These are phyloP conservation scores for Hylomyscus alleni DNA, from an alignment of 2,797 vertebrate species.

Conservation along the genomic window DNA sequence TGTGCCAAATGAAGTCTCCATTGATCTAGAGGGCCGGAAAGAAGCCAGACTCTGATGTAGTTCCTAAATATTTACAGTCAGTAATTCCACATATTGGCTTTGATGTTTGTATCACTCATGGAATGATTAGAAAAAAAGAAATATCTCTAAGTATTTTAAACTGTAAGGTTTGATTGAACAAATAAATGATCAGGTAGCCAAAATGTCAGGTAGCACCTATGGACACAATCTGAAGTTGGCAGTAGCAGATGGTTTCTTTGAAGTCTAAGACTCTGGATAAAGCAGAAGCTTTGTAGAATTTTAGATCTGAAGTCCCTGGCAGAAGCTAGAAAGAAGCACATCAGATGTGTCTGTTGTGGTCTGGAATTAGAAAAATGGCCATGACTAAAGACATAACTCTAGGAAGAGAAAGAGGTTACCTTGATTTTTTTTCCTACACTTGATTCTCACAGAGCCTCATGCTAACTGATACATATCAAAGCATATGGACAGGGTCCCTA, in stretches of 20 bases:
- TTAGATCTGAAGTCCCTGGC: neutral
- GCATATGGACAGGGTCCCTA: neutral
- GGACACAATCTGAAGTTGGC: neutral
- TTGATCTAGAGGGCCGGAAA: neutral
- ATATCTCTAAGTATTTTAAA: neutral
- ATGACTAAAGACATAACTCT: neutral
- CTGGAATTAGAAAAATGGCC: neutral
- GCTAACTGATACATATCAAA: neutral
- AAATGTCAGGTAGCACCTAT: neutral
- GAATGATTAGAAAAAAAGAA: neutral
- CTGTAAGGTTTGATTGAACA: neutral
- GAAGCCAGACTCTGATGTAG: neutral
- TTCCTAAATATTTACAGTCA: conserved; percentile 16
- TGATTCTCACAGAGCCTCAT: neutral
- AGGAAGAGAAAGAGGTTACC: neutral
- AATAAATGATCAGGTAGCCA: neutral
- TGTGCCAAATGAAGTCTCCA: neutral
- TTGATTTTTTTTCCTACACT: neutral
- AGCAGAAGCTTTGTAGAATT: neutral
- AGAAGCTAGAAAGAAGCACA: neutral
- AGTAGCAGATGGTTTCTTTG: neutral
- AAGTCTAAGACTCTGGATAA: neutral
- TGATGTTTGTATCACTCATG: neutral
- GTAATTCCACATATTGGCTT: conserved; percentile 30
- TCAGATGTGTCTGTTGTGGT: neutral